Evolutionary conservation across 1,140 invertebrate species (phyloP), one percentile per base, ranked within the genome.

Genomic region (Drosophila pectinifera): DNA sequence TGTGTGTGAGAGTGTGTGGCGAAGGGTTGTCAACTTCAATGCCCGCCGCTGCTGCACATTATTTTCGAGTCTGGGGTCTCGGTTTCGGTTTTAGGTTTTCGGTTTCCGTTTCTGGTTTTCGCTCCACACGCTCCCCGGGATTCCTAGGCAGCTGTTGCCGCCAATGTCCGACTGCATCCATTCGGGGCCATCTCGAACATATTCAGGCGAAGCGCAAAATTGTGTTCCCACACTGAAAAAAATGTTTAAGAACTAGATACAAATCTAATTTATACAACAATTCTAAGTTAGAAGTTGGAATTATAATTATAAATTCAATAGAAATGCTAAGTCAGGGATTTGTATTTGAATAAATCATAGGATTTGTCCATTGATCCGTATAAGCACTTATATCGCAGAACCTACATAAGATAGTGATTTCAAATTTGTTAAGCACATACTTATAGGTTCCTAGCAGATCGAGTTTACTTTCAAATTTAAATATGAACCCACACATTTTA

Each of bases 21-120:
- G 26, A 46, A 48, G 51, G 62, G 57, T 57, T 81, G 65, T 73
- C 59, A 73, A 70, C 58, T 84, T 83, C 80, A 83, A 55, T 76
- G 55, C 59, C 41, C 53, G 53, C 51, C 24, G 42, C 41, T 45
- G 46, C 53, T 59, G 74, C 70, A 43, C 80, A 83, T 83, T 72
- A 61, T 78, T 78, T 67, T 79, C 39, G 36, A 51, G 68, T 64
- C 55, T 73, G 80, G 24, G 63, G 54, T 80, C 73, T 84, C 73
- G 63, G 55, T 67, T 46, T 38, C 63, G 39, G 39, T 26, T 36
- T 55, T 38, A 38, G 46, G 42, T 39, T 69, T 55, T 54, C 24
- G 67, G 31, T 48, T 70, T 70, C 39, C 18, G 31, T 55, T 69
- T 65, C 43, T 24, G 58, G 58, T 63, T 16, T 42, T 39, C 24